phyloP scores from a whole-genome alignment of 2,797 vertebrate genomes.

The Chelonia mydas region DNA sequence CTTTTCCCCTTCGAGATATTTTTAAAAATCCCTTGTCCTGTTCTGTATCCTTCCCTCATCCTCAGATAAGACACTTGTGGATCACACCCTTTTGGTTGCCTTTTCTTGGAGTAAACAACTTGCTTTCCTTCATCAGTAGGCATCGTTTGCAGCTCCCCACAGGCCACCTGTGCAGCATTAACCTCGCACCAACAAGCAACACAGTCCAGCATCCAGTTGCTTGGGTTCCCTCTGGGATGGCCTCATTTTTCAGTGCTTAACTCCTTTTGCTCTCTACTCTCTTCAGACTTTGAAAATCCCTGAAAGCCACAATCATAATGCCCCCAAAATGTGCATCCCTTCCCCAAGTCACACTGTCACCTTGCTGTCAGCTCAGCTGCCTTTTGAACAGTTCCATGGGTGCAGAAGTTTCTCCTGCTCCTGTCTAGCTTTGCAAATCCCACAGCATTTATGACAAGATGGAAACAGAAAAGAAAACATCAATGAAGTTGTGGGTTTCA shows the following conservation, averaged over 20 bases:
- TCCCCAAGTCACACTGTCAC: not conserved
- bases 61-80: not conserved
- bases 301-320: no score
- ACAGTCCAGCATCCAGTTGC: accelerated
- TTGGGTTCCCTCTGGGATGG: not conserved
- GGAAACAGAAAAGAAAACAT: not conserved
- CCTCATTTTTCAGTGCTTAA: not conserved
- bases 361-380: not conserved
- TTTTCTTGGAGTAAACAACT: not conserved
- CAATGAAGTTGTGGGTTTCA: not conserved
- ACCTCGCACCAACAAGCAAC: not conserved
- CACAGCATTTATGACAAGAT: not conserved
- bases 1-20: accelerated
- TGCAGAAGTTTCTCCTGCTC: not conserved
- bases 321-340: not conserved
- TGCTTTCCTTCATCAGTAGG: not conserved
- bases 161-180: accelerated
- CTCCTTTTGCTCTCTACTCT: not conserved
- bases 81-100: not conserved
- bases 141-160: not conserved
- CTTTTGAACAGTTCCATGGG: not conserved
- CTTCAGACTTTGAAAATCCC: not conserved
- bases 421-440: not conserved
- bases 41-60: not conserved
- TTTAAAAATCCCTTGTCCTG: accelerated